A percentile compares a stretch with the other conserved stretches of the same genome.
Conservation (phyloP, 2,113 vertebrate species). For the Peromyscus californicus region DNA sequence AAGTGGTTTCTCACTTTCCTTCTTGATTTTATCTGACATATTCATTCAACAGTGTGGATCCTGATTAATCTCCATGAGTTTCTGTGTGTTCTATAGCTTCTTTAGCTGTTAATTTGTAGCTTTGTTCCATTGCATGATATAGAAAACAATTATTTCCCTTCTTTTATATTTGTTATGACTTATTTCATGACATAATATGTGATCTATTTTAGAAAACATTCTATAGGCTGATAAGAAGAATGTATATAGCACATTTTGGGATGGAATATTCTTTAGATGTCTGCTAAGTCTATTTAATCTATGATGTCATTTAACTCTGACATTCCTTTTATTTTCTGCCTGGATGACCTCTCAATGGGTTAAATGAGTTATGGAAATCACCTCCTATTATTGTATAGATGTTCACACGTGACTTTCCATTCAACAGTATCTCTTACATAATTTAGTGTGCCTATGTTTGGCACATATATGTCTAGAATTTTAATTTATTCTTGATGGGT, state of each 20-base stretch:
- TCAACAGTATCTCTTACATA: background rate
- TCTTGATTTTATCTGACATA: background rate
- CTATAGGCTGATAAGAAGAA: background rate
- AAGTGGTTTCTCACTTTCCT: background rate
- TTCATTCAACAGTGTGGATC: background rate
- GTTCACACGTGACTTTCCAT: background rate
- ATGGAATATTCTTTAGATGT: background rate
- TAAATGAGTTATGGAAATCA: background rate
- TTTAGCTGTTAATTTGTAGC: background rate
- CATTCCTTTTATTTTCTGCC: background rate
- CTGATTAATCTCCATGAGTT: background rate
- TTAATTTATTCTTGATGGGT: background rate
- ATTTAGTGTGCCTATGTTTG: background rate
- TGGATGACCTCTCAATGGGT: background rate
- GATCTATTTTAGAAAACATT: background rate
- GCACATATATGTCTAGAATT: background rate
- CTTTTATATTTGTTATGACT: background rate
- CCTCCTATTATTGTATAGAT: background rate
- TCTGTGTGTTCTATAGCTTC: background rate
- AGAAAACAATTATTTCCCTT: background rate
- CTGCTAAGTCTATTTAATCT: background rate
- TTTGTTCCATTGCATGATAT: background rate
- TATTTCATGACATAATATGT: background rate
- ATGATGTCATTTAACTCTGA: background rate
- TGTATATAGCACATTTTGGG: background rate